These are phyloP conservation scores for Caenorhabditis sp. DNA, from an alignment of 2,888 invertebrate genomes.

Conservation along the genomic window DNA sequence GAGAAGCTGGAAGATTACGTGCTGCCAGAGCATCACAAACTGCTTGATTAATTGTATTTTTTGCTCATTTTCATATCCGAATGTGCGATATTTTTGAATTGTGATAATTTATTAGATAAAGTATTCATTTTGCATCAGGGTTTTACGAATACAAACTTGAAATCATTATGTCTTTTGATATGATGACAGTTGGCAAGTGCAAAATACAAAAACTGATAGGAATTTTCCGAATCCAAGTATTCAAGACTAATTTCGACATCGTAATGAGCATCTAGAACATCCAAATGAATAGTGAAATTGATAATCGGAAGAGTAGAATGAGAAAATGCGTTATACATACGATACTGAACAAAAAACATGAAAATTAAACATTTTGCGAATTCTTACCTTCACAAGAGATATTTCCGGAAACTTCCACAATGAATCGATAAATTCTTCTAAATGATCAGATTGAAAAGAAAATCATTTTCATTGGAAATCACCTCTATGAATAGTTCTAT, in stretches of 20 bases:
- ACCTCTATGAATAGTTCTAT: not conserved
- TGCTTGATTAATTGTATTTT: slow-evolving; percentile 10
- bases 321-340: not conserved
- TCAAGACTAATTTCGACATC: not conserved
- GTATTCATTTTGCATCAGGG: not conserved
- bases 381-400: not conserved
- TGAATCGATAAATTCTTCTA: not conserved
- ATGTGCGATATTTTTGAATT: not conserved
- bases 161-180: not conserved
- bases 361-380: not conserved
- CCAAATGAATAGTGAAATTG: not conserved
- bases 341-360: not conserved
- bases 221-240: not conserved
- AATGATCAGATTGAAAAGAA: too few relatives aligned
- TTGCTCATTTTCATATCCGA: not conserved
- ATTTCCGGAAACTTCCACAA: not conserved
- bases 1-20: slow-evolving; percentile 37
- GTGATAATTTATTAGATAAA: too few relatives aligned
- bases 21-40: slow-evolving; percentile 27
- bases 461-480: not conserved
- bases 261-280: not conserved
- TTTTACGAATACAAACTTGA: not conserved
- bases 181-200: not conserved
- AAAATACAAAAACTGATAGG: not conserved
- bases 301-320: not conserved